Evolutionary conservation across 2,888 invertebrate genomes (phyloP).

Genomic region (Erebia palarica): DNA sequence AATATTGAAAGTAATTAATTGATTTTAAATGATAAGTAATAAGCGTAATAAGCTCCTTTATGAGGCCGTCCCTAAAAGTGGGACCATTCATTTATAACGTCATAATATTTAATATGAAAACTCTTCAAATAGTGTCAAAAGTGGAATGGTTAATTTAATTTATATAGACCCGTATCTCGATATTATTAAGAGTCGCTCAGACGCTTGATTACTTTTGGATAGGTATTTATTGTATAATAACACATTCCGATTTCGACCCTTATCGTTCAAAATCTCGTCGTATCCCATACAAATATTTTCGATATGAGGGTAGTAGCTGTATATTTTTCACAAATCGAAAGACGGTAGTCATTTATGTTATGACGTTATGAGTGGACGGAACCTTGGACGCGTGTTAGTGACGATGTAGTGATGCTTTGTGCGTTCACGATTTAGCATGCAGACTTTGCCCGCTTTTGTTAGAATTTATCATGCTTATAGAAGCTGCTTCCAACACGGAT

Average conservation of each 20-base stretch:
- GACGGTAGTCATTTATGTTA: background rate
- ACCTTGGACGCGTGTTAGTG: conserved; percentile 16
- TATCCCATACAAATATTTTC: no score
- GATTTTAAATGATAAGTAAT: conserved; percentile 58
- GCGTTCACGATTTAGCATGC: conserved; percentile 20
- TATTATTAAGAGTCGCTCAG: no score
- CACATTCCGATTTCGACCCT: no score
- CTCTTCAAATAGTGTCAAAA: background rate
- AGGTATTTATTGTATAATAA: no score
- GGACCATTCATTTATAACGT: background rate
- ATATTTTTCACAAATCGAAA: background rate
- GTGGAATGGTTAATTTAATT: no score
- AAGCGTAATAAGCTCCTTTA: conserved; percentile 56
- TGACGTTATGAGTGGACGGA: conserved; percentile 14
- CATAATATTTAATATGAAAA: conserved; percentile 6
- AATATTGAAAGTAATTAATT: conserved; percentile 51
- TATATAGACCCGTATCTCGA: no score
- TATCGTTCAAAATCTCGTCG: no score
- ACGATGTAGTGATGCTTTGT: conserved; percentile 24
- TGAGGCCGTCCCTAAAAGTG: conserved; percentile 19
- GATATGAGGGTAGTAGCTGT: background rate
- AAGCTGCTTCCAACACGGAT: conserved; percentile 13
- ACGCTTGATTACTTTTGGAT: no score
- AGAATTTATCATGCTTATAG: background rate
- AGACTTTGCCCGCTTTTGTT: conserved; percentile 7